Percentiles rank a stretch among this genome's conserved stretches.
These are phyloP conservation scores for Talpa occidentalis DNA, from an alignment of 2,113 vertebrate species.

Conservation along the genomic window DNA sequence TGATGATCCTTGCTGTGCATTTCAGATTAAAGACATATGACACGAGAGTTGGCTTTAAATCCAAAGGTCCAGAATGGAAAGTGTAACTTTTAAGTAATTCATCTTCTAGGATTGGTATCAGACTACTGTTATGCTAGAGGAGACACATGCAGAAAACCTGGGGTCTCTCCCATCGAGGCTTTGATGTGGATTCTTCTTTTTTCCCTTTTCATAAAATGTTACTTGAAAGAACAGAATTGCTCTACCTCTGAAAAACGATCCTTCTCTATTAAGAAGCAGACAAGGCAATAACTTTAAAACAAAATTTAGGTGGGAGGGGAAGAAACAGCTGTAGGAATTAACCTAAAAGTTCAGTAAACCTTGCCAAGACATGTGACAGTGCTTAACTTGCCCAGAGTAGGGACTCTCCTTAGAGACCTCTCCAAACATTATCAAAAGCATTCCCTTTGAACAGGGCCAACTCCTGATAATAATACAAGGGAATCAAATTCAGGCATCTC, in stretches of 20 bases:
- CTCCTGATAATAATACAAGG: conserved; percentile 72
- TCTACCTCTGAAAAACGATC: conserved; percentile 80
- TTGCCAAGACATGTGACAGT: conserved; percentile 79
- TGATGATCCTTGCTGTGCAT: neutral
- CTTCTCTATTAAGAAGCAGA: conserved; percentile 73
- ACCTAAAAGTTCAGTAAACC: conserved; percentile 74
- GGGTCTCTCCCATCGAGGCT: conserved; percentile 54
- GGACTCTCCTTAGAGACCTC: conserved; percentile 73
- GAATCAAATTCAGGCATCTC: conserved; percentile 75
- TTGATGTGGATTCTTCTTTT: conserved; percentile 77
- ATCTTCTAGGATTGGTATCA: conserved; percentile 59
- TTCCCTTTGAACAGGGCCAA: conserved; percentile 76
- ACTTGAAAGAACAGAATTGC: conserved; percentile 78
- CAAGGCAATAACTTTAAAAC: conserved; percentile 79
- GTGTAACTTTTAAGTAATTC: conserved; percentile 74
- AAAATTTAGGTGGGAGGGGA: conserved; percentile 71
- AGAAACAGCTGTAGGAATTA: conserved; percentile 76
- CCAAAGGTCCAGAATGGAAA: conserved; percentile 67
- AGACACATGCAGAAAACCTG: conserved; percentile 82
- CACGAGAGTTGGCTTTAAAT: conserved; percentile 38
- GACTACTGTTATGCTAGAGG: conserved; percentile 66
- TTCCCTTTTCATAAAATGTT: conserved; percentile 73
- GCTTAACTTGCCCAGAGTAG: conserved; percentile 67
- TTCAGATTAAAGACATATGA: conserved; percentile 77
- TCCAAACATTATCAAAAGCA: conserved; percentile 75